A percentile compares a stretch with the other conserved stretches of the same genome.
Evolutionary conservation across 2,113 vertebrate species (phyloP).

Genomic region (Cisticola juncidis): DNA sequence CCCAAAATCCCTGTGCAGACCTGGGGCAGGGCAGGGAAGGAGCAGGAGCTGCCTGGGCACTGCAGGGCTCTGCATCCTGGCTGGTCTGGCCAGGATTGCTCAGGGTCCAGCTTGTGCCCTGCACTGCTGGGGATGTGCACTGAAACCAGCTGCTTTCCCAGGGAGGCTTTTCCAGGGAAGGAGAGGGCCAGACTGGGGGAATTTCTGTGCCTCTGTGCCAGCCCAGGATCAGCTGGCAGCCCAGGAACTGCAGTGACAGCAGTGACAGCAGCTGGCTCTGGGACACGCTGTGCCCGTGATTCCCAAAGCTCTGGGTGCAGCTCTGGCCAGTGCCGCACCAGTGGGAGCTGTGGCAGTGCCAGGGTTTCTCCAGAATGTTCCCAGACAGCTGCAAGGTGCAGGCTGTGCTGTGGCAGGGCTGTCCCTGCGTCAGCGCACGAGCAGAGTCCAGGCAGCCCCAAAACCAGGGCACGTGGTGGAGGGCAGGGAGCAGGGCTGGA

Average conservation of each 20-base stretch:
- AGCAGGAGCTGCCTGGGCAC: not conserved
- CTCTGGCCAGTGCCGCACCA: accelerated
- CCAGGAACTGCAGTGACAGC: accelerated
- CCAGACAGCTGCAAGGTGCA: not conserved
- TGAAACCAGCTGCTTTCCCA: no score
- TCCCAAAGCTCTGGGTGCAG: not conserved
- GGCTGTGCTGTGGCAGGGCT: not conserved
- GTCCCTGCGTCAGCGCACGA: not conserved
- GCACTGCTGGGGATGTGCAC: accelerated
- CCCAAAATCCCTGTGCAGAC: accelerated
- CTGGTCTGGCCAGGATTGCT: accelerated
- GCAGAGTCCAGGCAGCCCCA: not conserved
- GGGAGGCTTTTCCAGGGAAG: not conserved
- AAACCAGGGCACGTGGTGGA: accelerated
- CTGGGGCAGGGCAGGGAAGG: not conserved
- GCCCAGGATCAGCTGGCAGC: not conserved
- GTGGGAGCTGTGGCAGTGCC: accelerated
- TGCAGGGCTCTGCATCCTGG: not conserved
- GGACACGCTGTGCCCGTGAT: accelerated
- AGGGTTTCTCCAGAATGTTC: not conserved
- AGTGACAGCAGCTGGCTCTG: not conserved
- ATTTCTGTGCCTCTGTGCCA: not conserved
- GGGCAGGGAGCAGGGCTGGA: not conserved
- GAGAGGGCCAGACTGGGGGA: not conserved
- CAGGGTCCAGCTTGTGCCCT: not conserved